Evolutionary conservation across 2,797 vertebrate genomes (phyloP).

Genomic region (Psittacula derbiana): DNA sequence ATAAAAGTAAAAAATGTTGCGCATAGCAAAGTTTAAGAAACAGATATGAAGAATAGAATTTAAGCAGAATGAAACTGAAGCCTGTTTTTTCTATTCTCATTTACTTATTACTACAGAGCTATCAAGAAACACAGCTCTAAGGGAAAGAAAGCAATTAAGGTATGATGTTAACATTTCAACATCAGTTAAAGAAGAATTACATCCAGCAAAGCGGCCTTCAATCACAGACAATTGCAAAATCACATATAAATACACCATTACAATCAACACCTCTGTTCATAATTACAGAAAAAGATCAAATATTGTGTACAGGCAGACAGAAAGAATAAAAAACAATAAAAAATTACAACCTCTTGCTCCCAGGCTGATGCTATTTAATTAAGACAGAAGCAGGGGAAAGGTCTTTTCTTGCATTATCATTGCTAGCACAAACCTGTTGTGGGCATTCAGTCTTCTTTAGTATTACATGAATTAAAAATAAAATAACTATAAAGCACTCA

Average conservation of each 20-base stretch:
- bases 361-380: not conserved
- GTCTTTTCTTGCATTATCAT: not conserved
- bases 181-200: not conserved
- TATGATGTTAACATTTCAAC: not conserved
- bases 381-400: not conserved
- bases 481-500: not conserved
- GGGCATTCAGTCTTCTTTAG: not conserved
- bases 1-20: not conserved
- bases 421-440: not conserved
- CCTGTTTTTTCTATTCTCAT: not conserved
- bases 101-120: not conserved
- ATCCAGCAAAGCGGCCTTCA: not conserved
- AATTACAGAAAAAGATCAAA: not conserved
- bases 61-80: not conserved
- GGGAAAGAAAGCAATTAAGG: not conserved
- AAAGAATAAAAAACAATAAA: not conserved
- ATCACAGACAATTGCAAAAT: not conserved
- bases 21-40: not conserved
- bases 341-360: not conserved
- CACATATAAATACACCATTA: not conserved
- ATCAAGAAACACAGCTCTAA: not conserved
- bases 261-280: not conserved
- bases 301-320: not conserved
- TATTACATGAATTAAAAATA: not conserved
- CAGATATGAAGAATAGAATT: not conserved